Conservation (phyloP, 2,113 vertebrate genomes). For the Cynoglossus semilaevis region DNA sequence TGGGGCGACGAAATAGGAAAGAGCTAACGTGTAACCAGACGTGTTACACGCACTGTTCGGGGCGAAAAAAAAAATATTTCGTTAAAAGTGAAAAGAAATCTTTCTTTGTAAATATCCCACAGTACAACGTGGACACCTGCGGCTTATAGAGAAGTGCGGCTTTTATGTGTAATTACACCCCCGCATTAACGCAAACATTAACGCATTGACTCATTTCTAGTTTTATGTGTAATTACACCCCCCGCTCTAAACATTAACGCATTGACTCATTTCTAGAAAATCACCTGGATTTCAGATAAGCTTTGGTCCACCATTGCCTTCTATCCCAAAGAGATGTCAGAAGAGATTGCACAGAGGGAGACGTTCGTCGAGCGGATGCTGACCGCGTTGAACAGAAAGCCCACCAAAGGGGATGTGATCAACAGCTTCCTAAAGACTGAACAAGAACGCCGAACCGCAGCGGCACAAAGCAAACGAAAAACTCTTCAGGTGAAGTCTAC, state of each 20-base stretch:
- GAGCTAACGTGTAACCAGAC: too few species aligned
- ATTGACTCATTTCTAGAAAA: slow-evolving; percentile 51
- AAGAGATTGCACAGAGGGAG: slow-evolving; percentile 27
- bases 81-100: too few species aligned
- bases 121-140: too few species aligned
- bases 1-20: too few species aligned
- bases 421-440: slow-evolving; percentile 41
- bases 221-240: not conserved
- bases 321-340: slow-evolving; percentile 1
- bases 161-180: too few species aligned
- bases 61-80: too few species aligned
- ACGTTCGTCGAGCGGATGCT: slow-evolving; percentile 26
- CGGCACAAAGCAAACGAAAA: not conserved
- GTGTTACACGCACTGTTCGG: too few species aligned
- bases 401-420: not conserved
- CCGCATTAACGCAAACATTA: too few species aligned
- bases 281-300: slow-evolving; percentile 37
- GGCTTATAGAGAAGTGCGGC: too few species aligned
- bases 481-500: slow-evolving; percentile 46
- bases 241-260: too few species aligned
- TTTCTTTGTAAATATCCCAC: too few species aligned
- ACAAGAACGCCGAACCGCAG: slow-evolving; percentile 3
- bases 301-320: slow-evolving; percentile 30
- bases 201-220: too few species aligned
- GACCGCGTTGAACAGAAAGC: not conserved